Evolutionary conservation across 1,140 invertebrate genomes (phyloP), one percentile per base, ranked within the genome.

Genomic region (Temnothorax longispinosus): DNA sequence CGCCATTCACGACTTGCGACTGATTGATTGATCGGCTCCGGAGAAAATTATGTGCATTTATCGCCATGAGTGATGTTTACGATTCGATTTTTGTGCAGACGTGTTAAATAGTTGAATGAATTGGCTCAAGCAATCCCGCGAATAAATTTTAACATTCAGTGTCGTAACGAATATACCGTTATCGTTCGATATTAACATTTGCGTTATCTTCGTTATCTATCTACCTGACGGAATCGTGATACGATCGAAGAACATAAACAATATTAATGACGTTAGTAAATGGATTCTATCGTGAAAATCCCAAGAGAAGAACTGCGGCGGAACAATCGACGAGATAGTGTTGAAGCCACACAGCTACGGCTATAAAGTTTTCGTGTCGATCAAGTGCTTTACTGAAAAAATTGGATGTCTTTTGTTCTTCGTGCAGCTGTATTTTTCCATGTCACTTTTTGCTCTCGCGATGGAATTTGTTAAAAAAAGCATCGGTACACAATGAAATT

Each of bases 221-320:
- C 5, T 38, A 27, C 27, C 27, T 32, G 27, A 52, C 32, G 15
- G n/a, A 85, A 32, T 38, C 21, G 11, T 69, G 15, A 69, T 50
- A 62, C 60, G 71, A 75, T 80, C 75, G 65, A 60, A 62, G 2
- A 62, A 72, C 13, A 52, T 60, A 74, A 87, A 71, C 78, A 54
- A 54, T 56, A 87, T 87, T 87, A 85, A 76, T 87, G 74, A 50
- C 27, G n/a, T n/a, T 35, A 21, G 11, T 38, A 58, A 87, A 76
- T 82, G 84, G n/a, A 87, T 35, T 41, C 15, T n/a, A 32, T 6
- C 38, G 21, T 27, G 8, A 75, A 64, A 77, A 27, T 89, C 18
- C 84, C 62, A 35, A 47, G 15, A 86, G 58, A 72, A 58, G 52
- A 74, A 56, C 35, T 15, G 0, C 3, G 41, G 47, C n/a, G 18